Base-by-base conservation (phyloP, 2,797 vertebrate species). In the Bucorvus abyssinicus region DNA sequence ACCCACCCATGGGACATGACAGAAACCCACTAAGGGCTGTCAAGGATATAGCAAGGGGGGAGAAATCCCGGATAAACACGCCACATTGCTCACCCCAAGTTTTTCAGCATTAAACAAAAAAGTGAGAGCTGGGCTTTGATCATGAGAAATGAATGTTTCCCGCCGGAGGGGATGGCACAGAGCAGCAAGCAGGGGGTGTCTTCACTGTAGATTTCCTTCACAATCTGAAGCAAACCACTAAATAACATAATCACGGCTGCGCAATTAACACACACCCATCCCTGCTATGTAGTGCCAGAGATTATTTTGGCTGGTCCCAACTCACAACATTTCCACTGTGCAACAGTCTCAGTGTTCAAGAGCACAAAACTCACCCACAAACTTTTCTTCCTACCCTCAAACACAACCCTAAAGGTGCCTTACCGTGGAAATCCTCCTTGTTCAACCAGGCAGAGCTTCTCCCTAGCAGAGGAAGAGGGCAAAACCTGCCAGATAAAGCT, bases 211-310 rank as follows among this genome's bases (percentile, higher is more conserved):
- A 0, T 60, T 89, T 83, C 40, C 76, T 83, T 79, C 73, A 3
- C 10, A 30, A 94, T 65, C 52, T 7, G 23, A 70, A 84, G 24
- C 42, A 80, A 92, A 95, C 75, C 64, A 42, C 71, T 74, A 69
- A 93, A 60, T 55, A 80, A 70, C 52, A 38, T 70, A 67, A 92
- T 34, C 27, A 10, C 0, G 1, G 67, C 49, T 53, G 6, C n/a
- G 2, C 14, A 11, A 87, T 87, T 63, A 89, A 71, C 30, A 17
- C 87, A 36, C 71, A 8, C 84, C 26, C 59, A 32, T 14, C 32
- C 55, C 44, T 2, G 1, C 70, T 18, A 10, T 7, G 8, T 15
- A 73, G 57, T 6, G 44, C 59, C 69, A 84, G 30, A 16, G 36
- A 60, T 63, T n/a, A 6, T 59, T 75, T 78, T 32, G 38, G 21